Conservation (phyloP, 53 echinoderm and acorn worm species). For the Temnopleurus reevesii region DNA sequence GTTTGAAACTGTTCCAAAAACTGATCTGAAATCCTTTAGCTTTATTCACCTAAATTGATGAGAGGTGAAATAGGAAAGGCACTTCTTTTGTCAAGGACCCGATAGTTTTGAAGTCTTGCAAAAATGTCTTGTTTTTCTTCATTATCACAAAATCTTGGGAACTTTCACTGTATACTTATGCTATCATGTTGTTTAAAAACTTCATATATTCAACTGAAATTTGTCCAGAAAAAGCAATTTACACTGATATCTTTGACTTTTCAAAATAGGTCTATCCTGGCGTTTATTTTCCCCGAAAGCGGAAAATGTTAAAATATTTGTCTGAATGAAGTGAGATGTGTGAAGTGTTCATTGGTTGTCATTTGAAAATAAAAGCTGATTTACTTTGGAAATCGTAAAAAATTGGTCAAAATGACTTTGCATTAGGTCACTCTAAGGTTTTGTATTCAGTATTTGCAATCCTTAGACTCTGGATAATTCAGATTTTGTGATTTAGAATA, state of each 20-base stretch:
- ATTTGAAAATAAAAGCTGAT: too few species aligned
- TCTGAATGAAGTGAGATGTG: background rate
- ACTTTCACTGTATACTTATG: background rate
- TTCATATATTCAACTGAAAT: background rate
- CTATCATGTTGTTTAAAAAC: background rate
- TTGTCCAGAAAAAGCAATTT: background rate
- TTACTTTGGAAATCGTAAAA: background rate
- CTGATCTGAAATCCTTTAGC: background rate
- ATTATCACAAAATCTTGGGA: slow-evolving; percentile 48
- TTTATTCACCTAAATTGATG: background rate
- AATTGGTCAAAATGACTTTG: background rate
- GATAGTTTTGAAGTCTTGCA: slow-evolving; percentile 35
- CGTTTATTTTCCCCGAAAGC: too few species aligned
- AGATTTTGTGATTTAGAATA: background rate
- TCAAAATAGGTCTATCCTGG: too few species aligned
- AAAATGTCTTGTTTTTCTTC: slow-evolving; percentile 6
- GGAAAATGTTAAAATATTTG: background rate
- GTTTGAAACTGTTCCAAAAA: background rate
- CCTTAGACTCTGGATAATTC: background rate
- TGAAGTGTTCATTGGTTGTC: background rate
- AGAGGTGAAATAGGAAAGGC: background rate
- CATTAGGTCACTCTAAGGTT: background rate
- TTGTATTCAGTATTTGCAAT: too few species aligned
- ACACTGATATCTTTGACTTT: background rate
- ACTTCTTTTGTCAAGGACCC: background rate